Evolutionary conservation across 2,797 vertebrate genomes (phyloP).

Genomic region (Pseudochirops cupreus): DNA sequence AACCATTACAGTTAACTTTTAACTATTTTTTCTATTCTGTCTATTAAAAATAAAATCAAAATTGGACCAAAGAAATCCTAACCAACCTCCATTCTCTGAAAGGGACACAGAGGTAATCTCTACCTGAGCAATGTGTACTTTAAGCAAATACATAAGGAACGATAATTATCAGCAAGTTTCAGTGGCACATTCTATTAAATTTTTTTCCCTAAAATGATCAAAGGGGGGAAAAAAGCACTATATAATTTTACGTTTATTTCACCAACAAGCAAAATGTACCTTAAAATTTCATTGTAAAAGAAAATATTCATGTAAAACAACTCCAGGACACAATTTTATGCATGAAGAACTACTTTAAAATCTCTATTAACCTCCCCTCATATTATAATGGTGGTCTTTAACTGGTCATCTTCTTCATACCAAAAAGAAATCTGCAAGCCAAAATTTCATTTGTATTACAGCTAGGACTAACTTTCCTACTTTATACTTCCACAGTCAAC

Average conservation of each 20-base stretch:
- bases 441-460: background rate
- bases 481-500: background rate
- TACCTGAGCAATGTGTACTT: background rate
- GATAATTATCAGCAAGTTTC: background rate
- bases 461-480: background rate
- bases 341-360: background rate
- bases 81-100: background rate
- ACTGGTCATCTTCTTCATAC: background rate
- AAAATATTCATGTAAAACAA: background rate
- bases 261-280: background rate
- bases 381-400: background rate
- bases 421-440: background rate
- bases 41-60: background rate
- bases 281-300: background rate
- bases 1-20: background rate
- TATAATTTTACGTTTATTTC: background rate
- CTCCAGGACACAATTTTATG: background rate
- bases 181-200: background rate
- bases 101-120: background rate
- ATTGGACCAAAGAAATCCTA: background rate
- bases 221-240: background rate
- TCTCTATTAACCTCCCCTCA: background rate
- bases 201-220: background rate
- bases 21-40: background rate
- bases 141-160: background rate